phyloP scores from a whole-genome alignment of 2,888 invertebrate species.

The Phortica okadai region DNA sequence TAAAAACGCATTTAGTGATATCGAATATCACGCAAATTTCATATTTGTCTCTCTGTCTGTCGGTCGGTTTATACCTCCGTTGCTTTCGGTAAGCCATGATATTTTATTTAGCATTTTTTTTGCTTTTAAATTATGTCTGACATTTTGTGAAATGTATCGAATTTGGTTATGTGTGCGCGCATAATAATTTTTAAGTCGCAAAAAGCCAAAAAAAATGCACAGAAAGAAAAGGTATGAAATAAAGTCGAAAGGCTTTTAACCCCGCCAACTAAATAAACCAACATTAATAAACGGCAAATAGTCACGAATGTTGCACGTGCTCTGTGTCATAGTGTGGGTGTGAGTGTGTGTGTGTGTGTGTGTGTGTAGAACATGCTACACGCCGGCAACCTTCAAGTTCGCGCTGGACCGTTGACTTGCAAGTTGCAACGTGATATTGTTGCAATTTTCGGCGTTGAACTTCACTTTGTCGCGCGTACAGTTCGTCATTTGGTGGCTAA shows the following conservation, averaged over 20 bases:
- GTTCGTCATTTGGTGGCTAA: no score
- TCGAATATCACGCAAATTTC: slow-evolving; percentile 64
- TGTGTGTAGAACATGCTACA: neutral
- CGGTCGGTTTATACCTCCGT: neutral
- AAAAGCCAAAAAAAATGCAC: slow-evolving; percentile 31
- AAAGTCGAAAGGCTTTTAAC: slow-evolving; percentile 37
- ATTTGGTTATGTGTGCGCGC: neutral
- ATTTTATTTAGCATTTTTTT: neutral
- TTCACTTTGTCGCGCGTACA: neutral
- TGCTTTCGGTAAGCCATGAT: no score
- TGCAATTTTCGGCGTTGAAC: neutral
- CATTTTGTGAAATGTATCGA: slow-evolving; percentile 7
- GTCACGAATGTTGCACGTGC: slow-evolving; percentile 70
- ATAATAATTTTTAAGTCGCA: slow-evolving; percentile 29
- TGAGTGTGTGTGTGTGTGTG: slow-evolving; percentile 3
- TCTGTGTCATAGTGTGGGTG: neutral
- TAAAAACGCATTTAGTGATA: slow-evolving; percentile 40
- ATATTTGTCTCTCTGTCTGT: slow-evolving; percentile 21
- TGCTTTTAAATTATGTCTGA: slow-evolving; percentile 33
- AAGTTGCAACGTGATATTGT: slow-evolving; percentile 1
- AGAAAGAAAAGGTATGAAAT: neutral
- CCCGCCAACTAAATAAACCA: slow-evolving; percentile 37
- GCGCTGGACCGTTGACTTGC: neutral
- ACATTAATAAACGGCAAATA: slow-evolving; percentile 53
- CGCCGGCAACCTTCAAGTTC: neutral